phyloP scores from a whole-genome alignment of 2,113 vertebrate species.

The Varanus komodoensis region DNA sequence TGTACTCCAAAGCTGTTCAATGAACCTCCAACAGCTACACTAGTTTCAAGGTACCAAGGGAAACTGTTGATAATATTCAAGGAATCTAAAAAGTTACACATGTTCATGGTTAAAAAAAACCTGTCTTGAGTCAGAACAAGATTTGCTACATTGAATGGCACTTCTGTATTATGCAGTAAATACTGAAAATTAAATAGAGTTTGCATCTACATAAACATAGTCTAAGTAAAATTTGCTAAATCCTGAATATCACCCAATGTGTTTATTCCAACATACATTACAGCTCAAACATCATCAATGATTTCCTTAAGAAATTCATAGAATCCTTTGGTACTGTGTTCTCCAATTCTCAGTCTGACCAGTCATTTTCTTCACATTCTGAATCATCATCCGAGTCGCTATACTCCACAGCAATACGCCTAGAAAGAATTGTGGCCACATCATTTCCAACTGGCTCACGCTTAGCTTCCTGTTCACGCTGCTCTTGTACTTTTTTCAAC shows the following conservation, averaged over 20 bases:
- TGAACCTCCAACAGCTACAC: conserved; percentile 34
- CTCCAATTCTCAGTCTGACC: conserved; percentile 87
- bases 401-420: conserved; percentile 97
- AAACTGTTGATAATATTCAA: conserved; percentile 45
- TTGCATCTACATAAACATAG: conserved; percentile 76
- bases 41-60: conserved; percentile 66
- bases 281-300: background rate
- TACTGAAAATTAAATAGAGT: conserved; percentile 75
- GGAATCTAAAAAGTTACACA: conserved; percentile 54
- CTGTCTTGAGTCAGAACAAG: conserved; percentile 66
- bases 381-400: conserved; percentile 97
- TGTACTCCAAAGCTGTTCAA: no score
- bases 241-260: conserved; percentile 54
- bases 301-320: conserved; percentile 5
- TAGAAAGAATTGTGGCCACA: conserved; percentile 94
- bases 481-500: conserved; percentile 98
- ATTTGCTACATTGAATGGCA: conserved; percentile 79
- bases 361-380: conserved; percentile 95
- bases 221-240: conserved; percentile 73
- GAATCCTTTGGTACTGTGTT: background rate
- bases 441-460: conserved; percentile 93
- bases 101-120: conserved; percentile 59
- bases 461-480: conserved; percentile 96
- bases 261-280: conserved; percentile 4
- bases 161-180: conserved; percentile 79